Conservation (phyloP, 2,797 vertebrate species). For the Enteromius viviparus region DNA sequence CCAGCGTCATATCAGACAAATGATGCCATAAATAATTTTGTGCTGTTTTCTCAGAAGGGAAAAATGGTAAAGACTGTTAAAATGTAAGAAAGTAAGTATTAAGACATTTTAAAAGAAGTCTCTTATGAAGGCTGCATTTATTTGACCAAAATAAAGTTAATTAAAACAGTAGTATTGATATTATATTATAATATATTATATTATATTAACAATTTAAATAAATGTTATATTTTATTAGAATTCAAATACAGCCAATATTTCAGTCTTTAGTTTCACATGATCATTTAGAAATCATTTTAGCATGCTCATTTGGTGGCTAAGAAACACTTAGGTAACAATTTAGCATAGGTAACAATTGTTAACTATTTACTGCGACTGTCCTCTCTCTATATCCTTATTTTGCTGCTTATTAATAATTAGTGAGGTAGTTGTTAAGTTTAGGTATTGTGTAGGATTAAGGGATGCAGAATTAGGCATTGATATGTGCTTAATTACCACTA, state of each 20-base stretch:
- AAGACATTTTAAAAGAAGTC: background rate
- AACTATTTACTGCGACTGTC: no score
- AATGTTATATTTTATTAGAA: background rate
- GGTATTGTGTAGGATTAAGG: no score
- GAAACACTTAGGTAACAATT: background rate
- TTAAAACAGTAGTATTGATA: no score
- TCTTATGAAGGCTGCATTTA: background rate
- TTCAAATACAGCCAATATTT: background rate
- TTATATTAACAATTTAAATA: no score
- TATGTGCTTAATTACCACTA: no score
- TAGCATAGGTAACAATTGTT: no score
- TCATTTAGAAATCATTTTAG: background rate
- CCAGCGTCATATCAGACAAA: background rate
- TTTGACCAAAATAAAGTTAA: background rate
- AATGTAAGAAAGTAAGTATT: no score
- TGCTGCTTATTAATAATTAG: no score
- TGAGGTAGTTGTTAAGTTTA: no score
- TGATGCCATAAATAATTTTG: background rate
- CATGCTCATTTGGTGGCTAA: background rate
- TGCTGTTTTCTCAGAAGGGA: background rate
- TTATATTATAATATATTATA: no score
- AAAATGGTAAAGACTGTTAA: background rate
- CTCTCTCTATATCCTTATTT: no score
- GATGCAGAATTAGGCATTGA: no score
- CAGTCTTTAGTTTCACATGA: background rate